Base-by-base conservation (phyloP, 37 sponge, comb jelly and placozoan genomes). In the Mnemiopsis leidyi region DNA sequence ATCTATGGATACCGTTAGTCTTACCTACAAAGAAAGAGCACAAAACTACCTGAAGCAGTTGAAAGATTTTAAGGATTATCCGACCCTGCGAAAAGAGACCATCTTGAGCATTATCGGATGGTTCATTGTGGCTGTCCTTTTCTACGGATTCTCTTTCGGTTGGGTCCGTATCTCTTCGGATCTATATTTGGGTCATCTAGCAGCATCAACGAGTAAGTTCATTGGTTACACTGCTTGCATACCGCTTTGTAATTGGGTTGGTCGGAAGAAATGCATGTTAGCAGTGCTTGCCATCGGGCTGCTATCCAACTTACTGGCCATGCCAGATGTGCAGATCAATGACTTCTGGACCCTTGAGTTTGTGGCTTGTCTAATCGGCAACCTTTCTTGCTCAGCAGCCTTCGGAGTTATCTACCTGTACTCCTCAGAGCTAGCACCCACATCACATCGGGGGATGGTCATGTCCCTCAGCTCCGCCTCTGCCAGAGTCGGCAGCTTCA, bases 381-480 rank as follows among this genome's bases (percentile, higher is more conserved):
- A 71, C 75, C 5, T 28, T 2, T 23, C 30, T 23, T n/a, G 25
- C 30, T n/a, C 30, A 23, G 75, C 75, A 29, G 75, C 30, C n/a
- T 71, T 71, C 30, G 25, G 75, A 29, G 3, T 71, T 5, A 71
- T 71, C 2, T 85, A 85, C 61, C 48, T 40, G 0, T 37, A 36
- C 25, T 23, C 35, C 24, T 1, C 28, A 5, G 90, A 85, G 39
- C 90, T 85, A 28, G 35, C 90, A 9, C 90, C 90, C 23, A 85
- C 90, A 28, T 85, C 90, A 40, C 90, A 85, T 29, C 39, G 90
- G 1, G 90, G 90, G 3, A 85, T 39, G 90, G 24, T 85, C 23
- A 38, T 85, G 40, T 38, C 90, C 32, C 90, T 85, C 29, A 85
- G 35, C 90, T 33, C 35, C 7, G 61, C 61, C n/a, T n/a, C 48